A percentile compares a stretch with the other conserved stretches of the same genome.
Conservation (phyloP, 2,888 invertebrate species). For the Ametastegia equiseti region DNA sequence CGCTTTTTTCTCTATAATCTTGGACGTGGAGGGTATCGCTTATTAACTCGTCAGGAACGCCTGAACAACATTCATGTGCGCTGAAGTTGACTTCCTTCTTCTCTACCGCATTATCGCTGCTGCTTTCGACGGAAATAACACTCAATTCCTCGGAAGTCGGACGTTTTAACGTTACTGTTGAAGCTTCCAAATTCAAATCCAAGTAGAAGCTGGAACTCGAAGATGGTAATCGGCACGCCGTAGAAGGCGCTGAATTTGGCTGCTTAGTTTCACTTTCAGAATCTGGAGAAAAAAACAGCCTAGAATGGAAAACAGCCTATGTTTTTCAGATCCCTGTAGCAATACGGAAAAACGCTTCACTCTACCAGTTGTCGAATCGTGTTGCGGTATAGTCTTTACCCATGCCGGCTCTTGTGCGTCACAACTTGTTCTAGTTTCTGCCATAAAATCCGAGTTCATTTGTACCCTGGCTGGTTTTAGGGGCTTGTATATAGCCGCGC, state of each 20-base stretch:
- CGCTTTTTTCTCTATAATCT: conserved; percentile 70
- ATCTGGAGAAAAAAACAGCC: conserved; percentile 60
- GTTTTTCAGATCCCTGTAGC: not conserved
- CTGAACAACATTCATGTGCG: conserved; percentile 64
- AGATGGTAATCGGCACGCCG: conserved; percentile 74
- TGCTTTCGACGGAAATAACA: conserved; percentile 62
- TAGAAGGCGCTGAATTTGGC: conserved; percentile 57
- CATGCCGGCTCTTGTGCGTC: conserved; percentile 82
- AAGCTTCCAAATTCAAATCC: conserved; percentile 82
- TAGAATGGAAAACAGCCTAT: not conserved
- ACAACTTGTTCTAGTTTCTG: conserved; percentile 73
- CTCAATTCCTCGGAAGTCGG: conserved; percentile 73
- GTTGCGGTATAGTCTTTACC: conserved; percentile 80
- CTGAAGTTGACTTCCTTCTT: conserved; percentile 64
- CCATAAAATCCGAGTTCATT: conserved; percentile 69
- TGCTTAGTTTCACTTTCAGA: conserved; percentile 71
- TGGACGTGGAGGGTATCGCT: conserved; percentile 71
- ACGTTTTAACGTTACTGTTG: conserved; percentile 79
- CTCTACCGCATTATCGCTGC: conserved; percentile 62
- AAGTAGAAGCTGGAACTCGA: conserved; percentile 80
- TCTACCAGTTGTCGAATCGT: conserved; percentile 75
- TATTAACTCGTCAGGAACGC: conserved; percentile 72
- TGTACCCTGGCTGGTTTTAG: conserved; percentile 71
- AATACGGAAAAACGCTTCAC: not conserved
- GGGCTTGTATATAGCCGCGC: conserved; percentile 76